Conservation (phyloP, 2,113 vertebrate species). For the Pseudolaguvia tuberculata region DNA sequence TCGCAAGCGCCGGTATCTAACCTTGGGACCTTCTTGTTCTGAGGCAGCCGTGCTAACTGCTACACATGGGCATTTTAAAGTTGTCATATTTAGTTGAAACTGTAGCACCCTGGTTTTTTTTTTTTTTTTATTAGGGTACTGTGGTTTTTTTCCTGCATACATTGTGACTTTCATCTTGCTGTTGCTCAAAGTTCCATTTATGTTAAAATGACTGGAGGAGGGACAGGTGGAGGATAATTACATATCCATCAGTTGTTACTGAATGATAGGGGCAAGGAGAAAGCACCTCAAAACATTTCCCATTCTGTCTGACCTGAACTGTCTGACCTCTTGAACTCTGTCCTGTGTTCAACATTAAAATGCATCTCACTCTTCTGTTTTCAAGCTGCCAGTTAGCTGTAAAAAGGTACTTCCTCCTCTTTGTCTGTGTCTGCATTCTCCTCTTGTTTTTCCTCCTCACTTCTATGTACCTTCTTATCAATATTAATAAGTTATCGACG, state of each 20-base stretch:
- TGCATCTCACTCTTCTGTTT: conserved; percentile 99
- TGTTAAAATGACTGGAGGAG: neutral
- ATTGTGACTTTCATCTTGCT: neutral
- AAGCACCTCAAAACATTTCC: conserved; percentile 33
- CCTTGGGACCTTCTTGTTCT: too few relatives aligned
- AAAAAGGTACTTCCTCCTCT: conserved; percentile 91
- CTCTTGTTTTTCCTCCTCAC: conserved; percentile 32
- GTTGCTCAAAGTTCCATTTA: too few relatives aligned
- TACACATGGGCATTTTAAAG: too few relatives aligned
- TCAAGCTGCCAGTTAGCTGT: conserved; percentile 99
- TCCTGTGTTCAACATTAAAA: conserved; percentile 76
- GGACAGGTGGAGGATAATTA: conserved; percentile 14
- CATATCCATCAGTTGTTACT: conserved; percentile 6
- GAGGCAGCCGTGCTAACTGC: too few relatives aligned
- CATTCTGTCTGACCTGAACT: conserved; percentile 41
- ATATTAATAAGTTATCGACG: too few relatives aligned
- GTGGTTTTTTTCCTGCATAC: neutral
- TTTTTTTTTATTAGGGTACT: neutral
- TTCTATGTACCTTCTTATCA: too few relatives aligned
- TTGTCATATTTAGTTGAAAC: neutral
- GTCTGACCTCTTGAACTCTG: conserved; percentile 58
- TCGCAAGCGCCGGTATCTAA: too few relatives aligned
- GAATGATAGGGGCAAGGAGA: conserved; percentile 19
- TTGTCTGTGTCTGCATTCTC: conserved; percentile 51
- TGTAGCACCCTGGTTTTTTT: neutral